Evolutionary conservation across 23 tunicate genomes (phyloP), one percentile per base, ranked within the genome.

Genomic region (Trididemnum clinides): DNA sequence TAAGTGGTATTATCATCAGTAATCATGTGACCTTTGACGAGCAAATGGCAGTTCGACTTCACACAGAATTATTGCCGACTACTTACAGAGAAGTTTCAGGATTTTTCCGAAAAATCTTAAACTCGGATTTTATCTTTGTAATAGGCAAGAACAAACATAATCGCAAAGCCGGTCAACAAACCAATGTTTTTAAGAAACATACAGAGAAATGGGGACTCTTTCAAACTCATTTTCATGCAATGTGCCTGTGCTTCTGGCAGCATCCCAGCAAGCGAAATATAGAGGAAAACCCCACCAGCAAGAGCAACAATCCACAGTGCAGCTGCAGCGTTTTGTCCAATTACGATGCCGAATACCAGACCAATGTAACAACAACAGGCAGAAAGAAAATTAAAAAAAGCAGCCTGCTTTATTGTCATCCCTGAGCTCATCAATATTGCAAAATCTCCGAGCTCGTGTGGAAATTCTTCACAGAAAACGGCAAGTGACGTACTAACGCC

Each of bases 301-400:
- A 89, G 59, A 0, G 88, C 88, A 36, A 89, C 84, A 23, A 89
- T 89, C 94, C 94, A 89, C 39, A 64, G 80, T 4, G 94, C 94
- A 37, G 88, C 64, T 0, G 85, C n/a, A 3, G 84, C 1, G 34
- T 84, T 73, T 35, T 84, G 54, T 0, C 98, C 98, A 58, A 89
- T 78, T 10, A 89, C 72, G 18, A 94, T 89, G 12, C 98, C 98
- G 28, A 94, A 85, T 62, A 85, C 33, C 51, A 94, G 65, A 4
- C 98, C 98, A 28, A 94, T 6, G 66, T 88, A 94, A 32, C 98
- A 92, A 32, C 89, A 81, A 34, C 94, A 88, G 2, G 98, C 98
- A 10, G 98, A 92, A 33, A 86, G 85, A 64, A 92, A 92, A 54
- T 94, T 94, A 71, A 82, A 94, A 39, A 94, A 85, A 7, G 92